Percentiles rank a stretch among this genome's conserved stretches.
phyloP scores from a whole-genome alignment of 2,888 invertebrate species.

The Caenorhabditis doughertyi region DNA sequence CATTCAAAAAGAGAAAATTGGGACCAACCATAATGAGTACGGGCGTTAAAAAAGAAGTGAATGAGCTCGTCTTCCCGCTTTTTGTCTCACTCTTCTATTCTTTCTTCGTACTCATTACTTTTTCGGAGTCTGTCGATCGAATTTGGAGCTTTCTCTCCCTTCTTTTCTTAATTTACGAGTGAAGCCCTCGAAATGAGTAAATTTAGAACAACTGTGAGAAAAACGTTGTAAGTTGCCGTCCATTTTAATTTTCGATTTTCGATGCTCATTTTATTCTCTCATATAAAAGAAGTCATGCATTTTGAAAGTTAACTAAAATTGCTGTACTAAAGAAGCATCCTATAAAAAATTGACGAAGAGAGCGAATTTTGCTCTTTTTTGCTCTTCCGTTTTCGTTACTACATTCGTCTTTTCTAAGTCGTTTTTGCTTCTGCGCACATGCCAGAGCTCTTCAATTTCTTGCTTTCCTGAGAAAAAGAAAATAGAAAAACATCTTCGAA shows the following conservation, averaged over 20 bases:
- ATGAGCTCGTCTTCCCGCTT: slow-evolving; percentile 28
- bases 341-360: slow-evolving; percentile 56
- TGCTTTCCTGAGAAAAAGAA: slow-evolving; percentile 16
- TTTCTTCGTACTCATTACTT: slow-evolving; percentile 13
- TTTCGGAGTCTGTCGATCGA: neutral
- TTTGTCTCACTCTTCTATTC: slow-evolving; percentile 4
- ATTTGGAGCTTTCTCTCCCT: slow-evolving; percentile 19
- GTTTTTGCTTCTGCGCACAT: slow-evolving; percentile 22
- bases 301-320: slow-evolving; percentile 35
- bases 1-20: slow-evolving; percentile 1
- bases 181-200: slow-evolving; percentile 9
- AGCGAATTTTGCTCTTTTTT: slow-evolving; percentile 44
- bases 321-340: slow-evolving; percentile 22
- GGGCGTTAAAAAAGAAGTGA: slow-evolving; percentile 28
- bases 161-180: neutral
- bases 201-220: slow-evolving; percentile 26
- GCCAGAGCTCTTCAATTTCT: slow-evolving; percentile 38
- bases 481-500: too few relatives aligned
- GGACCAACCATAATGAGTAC: neutral
- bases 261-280: neutral
- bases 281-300: neutral
- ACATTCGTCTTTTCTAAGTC: slow-evolving; percentile 34
- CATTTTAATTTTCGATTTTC: neutral
- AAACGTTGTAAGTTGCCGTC: slow-evolving; percentile 25
- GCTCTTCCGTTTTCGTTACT: slow-evolving; percentile 52